Conservation (phyloP, 1,140 invertebrate species). For the Luehdorfia chinensis region DNA sequence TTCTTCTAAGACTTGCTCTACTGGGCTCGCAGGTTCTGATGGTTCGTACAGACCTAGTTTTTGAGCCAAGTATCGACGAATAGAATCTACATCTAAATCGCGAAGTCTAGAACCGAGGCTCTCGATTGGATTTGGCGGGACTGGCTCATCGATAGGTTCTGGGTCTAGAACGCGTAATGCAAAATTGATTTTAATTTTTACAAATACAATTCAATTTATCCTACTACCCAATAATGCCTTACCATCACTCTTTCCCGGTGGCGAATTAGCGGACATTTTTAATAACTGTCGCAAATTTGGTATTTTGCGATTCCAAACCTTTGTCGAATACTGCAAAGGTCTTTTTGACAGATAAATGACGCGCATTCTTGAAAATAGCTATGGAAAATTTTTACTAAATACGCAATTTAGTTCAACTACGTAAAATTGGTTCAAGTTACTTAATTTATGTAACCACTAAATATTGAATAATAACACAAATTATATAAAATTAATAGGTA, state of each 20-base stretch:
- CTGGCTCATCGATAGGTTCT: slow-evolving; percentile 32
- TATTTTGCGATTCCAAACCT: slow-evolving; percentile 53
- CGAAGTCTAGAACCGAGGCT: slow-evolving; percentile 47
- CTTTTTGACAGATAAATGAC: slow-evolving; percentile 59
- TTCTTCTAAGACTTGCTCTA: slow-evolving; percentile 67
- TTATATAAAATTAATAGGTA: neutral
- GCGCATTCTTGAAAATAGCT: slow-evolving; percentile 53
- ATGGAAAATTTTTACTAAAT: slow-evolving; percentile 19
- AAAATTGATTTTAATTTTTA: neutral
- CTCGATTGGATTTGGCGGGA: slow-evolving; percentile 61
- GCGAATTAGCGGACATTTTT: slow-evolving; percentile 68
- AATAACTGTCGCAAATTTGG: slow-evolving; percentile 37
- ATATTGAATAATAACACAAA: neutral
- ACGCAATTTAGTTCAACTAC: neutral
- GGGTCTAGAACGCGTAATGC: slow-evolving; percentile 19
- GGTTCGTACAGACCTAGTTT: slow-evolving; percentile 69
- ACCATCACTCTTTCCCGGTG: slow-evolving; percentile 64
- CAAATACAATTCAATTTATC: no score
- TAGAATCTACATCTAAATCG: slow-evolving; percentile 66
- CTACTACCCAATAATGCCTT: no score
- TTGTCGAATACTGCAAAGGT: slow-evolving; percentile 55
- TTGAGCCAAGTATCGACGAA: slow-evolving; percentile 64
- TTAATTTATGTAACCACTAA: slow-evolving; percentile 3
- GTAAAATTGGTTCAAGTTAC: neutral
- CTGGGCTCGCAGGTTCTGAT: slow-evolving; percentile 31